Evolutionary conservation across 2,888 invertebrate species (phyloP).

Genomic region (Melinaea marsaeus): DNA sequence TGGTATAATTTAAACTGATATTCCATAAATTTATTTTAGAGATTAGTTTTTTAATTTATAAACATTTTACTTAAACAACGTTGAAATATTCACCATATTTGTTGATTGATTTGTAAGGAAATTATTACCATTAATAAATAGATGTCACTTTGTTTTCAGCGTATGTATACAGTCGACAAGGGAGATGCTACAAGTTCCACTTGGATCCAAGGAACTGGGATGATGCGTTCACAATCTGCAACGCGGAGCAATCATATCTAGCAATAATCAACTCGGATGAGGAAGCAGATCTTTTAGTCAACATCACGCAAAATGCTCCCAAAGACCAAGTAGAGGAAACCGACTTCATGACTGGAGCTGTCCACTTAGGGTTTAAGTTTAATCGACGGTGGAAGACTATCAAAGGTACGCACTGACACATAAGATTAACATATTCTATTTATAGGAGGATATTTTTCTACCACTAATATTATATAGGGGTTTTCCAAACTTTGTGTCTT

Average conservation of each 20-base stretch:
- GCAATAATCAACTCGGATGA: conserved; percentile 51
- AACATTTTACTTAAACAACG: too few relatives aligned
- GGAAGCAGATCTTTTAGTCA: conserved; percentile 46
- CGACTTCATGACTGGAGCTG: conserved; percentile 38
- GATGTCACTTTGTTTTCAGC: conserved; percentile 33
- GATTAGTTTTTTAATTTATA: too few relatives aligned
- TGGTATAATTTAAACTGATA: too few relatives aligned
- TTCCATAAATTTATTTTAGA: too few relatives aligned
- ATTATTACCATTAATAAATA: too few relatives aligned
- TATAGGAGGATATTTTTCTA: too few relatives aligned
- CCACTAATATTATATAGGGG: too few relatives aligned
- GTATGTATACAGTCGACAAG: conserved; percentile 46
- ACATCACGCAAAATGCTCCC: conserved; percentile 41
- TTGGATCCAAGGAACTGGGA: conserved; percentile 51
- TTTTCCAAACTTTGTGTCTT: too few relatives aligned
- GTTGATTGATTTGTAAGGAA: too few relatives aligned
- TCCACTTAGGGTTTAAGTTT: conserved; percentile 44
- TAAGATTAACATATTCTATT: too few relatives aligned
- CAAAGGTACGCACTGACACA: conserved; percentile 39
- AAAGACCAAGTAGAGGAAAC: conserved; percentile 41
- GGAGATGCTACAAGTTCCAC: conserved; percentile 61
- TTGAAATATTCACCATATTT: too few relatives aligned
- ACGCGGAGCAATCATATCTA: conserved; percentile 52
- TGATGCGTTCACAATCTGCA: conserved; percentile 51
- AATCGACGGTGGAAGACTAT: conserved; percentile 45